Base-by-base conservation (phyloP, 2,113 vertebrate species). In the Pygoscelis adeliae region DNA sequence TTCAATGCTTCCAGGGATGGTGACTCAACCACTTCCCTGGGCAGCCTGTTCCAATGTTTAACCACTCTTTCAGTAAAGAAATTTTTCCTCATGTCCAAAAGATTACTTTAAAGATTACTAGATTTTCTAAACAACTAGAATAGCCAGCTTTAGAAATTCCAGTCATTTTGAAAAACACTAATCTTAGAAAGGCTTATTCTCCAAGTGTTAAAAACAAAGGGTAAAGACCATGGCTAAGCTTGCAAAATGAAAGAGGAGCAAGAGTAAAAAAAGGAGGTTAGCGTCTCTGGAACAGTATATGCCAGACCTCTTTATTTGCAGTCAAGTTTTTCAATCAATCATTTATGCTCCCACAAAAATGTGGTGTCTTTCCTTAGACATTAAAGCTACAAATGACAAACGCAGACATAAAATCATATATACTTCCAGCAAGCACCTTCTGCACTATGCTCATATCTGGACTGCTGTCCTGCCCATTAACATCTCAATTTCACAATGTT, bases 381-480 rank as follows among this genome's bases (percentile, higher is more conserved):
- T 63, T 71, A 38, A 87, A 87, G 44, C 38, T 89, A 78, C 73
- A 63, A 74, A 79, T 76, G 38, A 93, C 59, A 89, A 93, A 89
- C 2, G 8, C 22, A 76, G 90, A n/a, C 85, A 83, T 47, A 76
- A 93, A 93, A 79, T 59, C n/a, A 30, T 16, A 55, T 14, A 15
- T 55, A 62, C 22, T 74, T 89, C 20, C 56, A 94, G 85, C 72
- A 90, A 44, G 32, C 17, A 93, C 61, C 70, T 87, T 53, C 85
- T 87, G 70, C 46, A 27, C 30, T 69, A 6, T 0, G 1, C 36
- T 85, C 27, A 5, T 71, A 72, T 82, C 74, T 85, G 84, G 61
- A 59, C 56, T 87, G 74, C 55, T 85, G 85, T 70, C 65, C 34
- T 87, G 73, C 32, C 58, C 73, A 63, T 90, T 91, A 82, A 67